phyloP scores from a whole-genome alignment of 2,888 invertebrate genomes.

The Elgonia sp. region DNA sequence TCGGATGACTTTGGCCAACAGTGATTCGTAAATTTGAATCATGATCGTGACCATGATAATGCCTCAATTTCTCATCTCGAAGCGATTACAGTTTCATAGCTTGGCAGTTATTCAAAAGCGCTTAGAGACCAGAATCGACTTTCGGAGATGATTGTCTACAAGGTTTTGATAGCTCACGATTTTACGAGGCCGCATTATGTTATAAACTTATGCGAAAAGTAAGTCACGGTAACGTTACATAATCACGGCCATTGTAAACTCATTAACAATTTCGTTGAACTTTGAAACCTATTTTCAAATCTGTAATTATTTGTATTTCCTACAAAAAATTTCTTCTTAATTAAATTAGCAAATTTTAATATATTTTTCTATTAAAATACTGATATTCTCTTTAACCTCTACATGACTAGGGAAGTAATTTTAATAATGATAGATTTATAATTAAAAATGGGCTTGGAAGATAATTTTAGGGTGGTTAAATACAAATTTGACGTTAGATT shows the following conservation, averaged over 20 bases:
- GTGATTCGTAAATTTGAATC: conserved; percentile 69
- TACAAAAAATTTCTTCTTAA: not conserved
- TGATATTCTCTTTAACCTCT: too few species aligned
- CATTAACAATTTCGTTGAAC: conserved; percentile 51
- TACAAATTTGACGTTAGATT: too few species aligned
- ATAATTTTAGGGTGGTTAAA: too few species aligned
- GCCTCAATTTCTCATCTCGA: conserved; percentile 74
- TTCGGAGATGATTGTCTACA: conserved; percentile 66
- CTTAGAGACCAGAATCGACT: conserved; percentile 56
- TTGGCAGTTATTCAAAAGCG: conserved; percentile 66
- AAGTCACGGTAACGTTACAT: conserved; percentile 70
- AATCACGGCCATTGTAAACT: conserved; percentile 48
- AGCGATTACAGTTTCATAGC: conserved; percentile 69
- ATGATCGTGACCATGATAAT: conserved; percentile 71
- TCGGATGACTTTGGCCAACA: conserved; percentile 63
- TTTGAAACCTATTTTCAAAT: conserved; percentile 10
- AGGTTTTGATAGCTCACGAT: conserved; percentile 72
- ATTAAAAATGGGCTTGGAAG: too few species aligned
- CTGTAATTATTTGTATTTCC: not conserved
- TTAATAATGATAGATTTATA: too few species aligned
- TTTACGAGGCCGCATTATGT: conserved; percentile 65
- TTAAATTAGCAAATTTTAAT: too few species aligned
- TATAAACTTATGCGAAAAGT: conserved; percentile 63
- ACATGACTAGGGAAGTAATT: too few species aligned
- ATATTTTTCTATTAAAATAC: too few species aligned